phyloP scores from a whole-genome alignment of 2,888 invertebrate species.

The Chrysopilus asiliformis region DNA sequence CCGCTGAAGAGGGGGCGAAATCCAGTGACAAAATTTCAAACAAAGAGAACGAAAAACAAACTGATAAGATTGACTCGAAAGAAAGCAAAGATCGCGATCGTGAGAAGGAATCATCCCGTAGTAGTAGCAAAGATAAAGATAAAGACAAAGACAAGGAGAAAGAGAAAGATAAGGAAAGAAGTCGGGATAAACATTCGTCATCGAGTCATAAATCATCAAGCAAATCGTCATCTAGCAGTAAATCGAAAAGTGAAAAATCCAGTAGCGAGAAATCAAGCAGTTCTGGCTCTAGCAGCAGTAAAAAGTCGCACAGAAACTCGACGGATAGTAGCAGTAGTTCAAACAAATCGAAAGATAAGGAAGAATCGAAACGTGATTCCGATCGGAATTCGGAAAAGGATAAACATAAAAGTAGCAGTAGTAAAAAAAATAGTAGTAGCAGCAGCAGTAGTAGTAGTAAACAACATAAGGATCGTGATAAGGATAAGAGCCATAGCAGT shows the following conservation, averaged over 20 bases:
- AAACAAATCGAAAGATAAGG: slow-evolving; percentile 16
- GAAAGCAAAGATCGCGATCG: slow-evolving; percentile 34
- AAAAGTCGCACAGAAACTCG: slow-evolving; percentile 10
- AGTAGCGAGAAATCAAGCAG: slow-evolving; percentile 10
- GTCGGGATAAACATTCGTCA: slow-evolving; percentile 16
- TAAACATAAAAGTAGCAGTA: slow-evolving; percentile 18
- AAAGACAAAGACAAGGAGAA: slow-evolving; percentile 21
- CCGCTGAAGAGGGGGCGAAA: slow-evolving; percentile 7
- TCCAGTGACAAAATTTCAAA: slow-evolving; percentile 14
- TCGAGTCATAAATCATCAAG: slow-evolving; percentile 14
- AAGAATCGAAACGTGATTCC: slow-evolving; percentile 15
- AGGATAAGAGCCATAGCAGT: slow-evolving; percentile 19
- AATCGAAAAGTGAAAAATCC: no score
- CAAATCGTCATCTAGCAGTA: slow-evolving; percentile 7
- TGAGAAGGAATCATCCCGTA: slow-evolving; percentile 28
- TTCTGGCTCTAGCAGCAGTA: slow-evolving; percentile 2
- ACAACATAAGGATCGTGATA: no score
- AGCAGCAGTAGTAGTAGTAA: slow-evolving; percentile 27
- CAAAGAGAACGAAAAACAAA: slow-evolving; percentile 24
- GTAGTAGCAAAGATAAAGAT: slow-evolving; percentile 26
- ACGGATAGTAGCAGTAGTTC: slow-evolving; percentile 17
- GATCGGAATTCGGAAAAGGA: slow-evolving; percentile 15
- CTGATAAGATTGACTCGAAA: slow-evolving; percentile 23
- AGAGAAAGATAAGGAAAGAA: slow-evolving; percentile 23
- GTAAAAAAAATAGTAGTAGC: slow-evolving; percentile 27